Base-by-base conservation (phyloP, 2,113 vertebrate species). In the Chrysochloris asiatica region DNA sequence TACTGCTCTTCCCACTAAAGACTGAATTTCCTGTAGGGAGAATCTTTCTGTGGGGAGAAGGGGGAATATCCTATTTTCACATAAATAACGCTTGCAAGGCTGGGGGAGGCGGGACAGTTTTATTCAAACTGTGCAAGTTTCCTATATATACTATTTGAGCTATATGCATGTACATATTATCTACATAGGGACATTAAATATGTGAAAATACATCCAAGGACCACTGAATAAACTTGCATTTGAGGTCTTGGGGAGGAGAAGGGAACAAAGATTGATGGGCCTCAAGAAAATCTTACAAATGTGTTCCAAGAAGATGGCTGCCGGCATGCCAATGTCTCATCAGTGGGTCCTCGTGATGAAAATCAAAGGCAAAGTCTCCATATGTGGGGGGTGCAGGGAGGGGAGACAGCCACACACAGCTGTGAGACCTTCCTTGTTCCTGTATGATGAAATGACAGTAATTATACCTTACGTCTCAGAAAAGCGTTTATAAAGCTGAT, bases 371-470 rank as follows among this genome's bases (percentile, higher is more conserved):
- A 83, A 59, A 89, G 78, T 84, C 88, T 86, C 59, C 84, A 1
- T 36, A 30, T 28, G 19, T 43, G 48, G 90, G 86, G 86, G 71
- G 12, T 12, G 12, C 21, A 21, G 8, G 63, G 59, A 76, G 75
- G 47, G 59, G 69, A 90, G 59, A 69, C 75, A 85, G 83, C 79
- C 85, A 65, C 52, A 43, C 73, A 59, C 80, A 94, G 93, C 88
- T 95, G 59, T 72, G 93, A 95, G 91, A 52, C 79, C 91, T 83
- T 61, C 19, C 0, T 38, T 52, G 30, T 80, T 54, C 48, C 81
- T 28, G 22, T 67, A 78, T 83, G 91, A 95, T 83, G 82, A 94
- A 92, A 89, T 84, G 88, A 90, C 77, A 90, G 89, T 93, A 92
- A 96, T 94, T 93, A 95, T 45, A 67, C 76, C 79, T 93, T 79